These are phyloP conservation scores for Cantharis rufa DNA, from an alignment of 2,888 invertebrate genomes.

Conservation along the genomic window DNA sequence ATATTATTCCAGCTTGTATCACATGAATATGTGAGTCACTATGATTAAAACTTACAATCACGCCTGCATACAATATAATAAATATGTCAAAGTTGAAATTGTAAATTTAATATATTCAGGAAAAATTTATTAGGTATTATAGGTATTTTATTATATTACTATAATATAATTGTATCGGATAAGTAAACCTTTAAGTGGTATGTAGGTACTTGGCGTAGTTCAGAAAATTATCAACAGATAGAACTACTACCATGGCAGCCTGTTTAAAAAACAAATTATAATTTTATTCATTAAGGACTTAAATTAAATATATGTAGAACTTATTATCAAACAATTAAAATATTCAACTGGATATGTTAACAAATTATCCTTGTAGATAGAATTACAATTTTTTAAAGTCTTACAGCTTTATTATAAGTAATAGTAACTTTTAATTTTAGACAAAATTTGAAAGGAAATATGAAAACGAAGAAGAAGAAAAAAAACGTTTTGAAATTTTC, in stretches of 20 bases:
- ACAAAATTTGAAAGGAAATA: background rate
- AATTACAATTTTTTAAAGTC: too few species aligned
- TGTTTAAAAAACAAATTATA: too few species aligned
- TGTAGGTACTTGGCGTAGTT: too few species aligned
- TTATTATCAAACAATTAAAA: too few species aligned
- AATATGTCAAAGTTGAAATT: background rate
- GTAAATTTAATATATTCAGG: background rate
- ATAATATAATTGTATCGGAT: too few species aligned
- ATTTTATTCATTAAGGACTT: too few species aligned
- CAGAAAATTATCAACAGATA: too few species aligned
- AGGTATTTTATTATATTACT: background rate
- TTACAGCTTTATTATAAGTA: background rate
- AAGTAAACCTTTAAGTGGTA: too few species aligned
- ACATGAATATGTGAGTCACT: background rate
- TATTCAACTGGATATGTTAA: too few species aligned
- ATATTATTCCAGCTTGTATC: background rate
- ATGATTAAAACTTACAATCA: background rate
- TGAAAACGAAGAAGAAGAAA: background rate
- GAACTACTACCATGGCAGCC: too few species aligned
- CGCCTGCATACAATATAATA: background rate
- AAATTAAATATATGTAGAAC: too few species aligned
- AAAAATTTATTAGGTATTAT: background rate
- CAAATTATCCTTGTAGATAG: too few species aligned
- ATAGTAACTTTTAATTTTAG: background rate
- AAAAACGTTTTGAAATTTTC: background rate